Conservation (phyloP, 2,888 invertebrate species). For the Smittia aterrima region DNA sequence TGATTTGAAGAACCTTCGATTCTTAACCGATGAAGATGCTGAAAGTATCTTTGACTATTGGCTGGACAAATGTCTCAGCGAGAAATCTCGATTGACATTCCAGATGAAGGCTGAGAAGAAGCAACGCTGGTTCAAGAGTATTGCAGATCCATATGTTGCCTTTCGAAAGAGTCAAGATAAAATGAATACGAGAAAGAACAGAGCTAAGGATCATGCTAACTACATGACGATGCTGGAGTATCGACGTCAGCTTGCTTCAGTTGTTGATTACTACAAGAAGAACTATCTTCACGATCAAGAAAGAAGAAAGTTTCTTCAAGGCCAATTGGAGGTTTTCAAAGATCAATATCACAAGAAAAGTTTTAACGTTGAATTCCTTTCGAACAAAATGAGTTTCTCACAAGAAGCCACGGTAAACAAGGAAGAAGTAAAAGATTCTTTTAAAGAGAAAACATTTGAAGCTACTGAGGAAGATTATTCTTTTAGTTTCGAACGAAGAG, state of each 20-base stretch:
- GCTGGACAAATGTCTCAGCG: neutral
- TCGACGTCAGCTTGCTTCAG: no score
- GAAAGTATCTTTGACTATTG: neutral
- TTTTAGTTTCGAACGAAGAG: no score
- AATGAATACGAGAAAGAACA: constrained; percentile 8
- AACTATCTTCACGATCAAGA: no score
- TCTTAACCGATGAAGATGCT: neutral
- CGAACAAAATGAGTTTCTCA: no score
- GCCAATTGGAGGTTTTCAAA: no score
- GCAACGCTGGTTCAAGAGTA: neutral
- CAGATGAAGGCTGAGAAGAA: neutral
- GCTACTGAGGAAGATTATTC: no score
- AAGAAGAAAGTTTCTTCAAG: neutral
- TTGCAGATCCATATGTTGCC: constrained; percentile 10
- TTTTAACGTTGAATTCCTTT: neutral
- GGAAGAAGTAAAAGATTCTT: no score
- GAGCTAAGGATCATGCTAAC: neutral
- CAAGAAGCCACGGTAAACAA: no score
- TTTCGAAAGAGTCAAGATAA: neutral
- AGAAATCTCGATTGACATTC: neutral
- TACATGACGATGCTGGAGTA: neutral
- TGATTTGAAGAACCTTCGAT: neutral
- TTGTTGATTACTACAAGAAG: no score
- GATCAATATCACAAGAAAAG: neutral
- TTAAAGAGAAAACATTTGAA: no score